A percentile compares a stretch with the other conserved stretches of the same genome.
These are phyloP conservation scores for Platalea minor DNA, from an alignment of 2,797 vertebrate genomes.

Conservation along the genomic window DNA sequence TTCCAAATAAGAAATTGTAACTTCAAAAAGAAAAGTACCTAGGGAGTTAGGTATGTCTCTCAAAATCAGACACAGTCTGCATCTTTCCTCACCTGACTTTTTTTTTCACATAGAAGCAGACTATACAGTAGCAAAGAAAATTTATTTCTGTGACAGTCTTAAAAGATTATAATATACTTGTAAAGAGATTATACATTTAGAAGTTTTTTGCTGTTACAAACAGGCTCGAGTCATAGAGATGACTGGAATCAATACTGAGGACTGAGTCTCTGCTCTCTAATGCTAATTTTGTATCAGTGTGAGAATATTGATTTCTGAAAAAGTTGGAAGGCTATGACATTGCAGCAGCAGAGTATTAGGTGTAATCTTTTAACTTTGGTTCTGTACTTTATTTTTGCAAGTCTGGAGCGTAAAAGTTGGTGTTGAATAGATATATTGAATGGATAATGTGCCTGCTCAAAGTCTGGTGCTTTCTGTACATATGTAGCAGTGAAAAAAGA, in stretches of 20 bases:
- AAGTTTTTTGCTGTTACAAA: neutral
- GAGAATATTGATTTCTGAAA: neutral
- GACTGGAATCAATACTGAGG: neutral
- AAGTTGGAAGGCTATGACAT: neutral
- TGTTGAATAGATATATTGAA: neutral
- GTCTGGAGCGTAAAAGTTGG: neutral
- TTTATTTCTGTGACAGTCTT: neutral
- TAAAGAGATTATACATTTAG: neutral
- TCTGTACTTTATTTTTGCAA: neutral
- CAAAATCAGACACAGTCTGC: neutral
- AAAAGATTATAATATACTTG: neutral
- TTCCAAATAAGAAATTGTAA: neutral
- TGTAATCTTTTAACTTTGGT: neutral
- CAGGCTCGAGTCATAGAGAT: neutral
- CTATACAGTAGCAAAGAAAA: neutral
- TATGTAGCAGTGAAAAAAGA: neutral
- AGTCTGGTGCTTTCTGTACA: neutral
- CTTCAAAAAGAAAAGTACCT: neutral
- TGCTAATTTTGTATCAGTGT: neutral
- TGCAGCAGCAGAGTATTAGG: neutral
- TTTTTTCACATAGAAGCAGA: neutral
- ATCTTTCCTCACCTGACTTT: neutral
- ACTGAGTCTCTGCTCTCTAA: neutral
- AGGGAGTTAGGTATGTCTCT: neutral
- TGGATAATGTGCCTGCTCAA: accelerated